A percentile compares a stretch with the other conserved stretches of the same genome.
These are phyloP conservation scores for Apodemus speciosus DNA, from an alignment of 2,113 vertebrate genomes.

Conservation along the genomic window DNA sequence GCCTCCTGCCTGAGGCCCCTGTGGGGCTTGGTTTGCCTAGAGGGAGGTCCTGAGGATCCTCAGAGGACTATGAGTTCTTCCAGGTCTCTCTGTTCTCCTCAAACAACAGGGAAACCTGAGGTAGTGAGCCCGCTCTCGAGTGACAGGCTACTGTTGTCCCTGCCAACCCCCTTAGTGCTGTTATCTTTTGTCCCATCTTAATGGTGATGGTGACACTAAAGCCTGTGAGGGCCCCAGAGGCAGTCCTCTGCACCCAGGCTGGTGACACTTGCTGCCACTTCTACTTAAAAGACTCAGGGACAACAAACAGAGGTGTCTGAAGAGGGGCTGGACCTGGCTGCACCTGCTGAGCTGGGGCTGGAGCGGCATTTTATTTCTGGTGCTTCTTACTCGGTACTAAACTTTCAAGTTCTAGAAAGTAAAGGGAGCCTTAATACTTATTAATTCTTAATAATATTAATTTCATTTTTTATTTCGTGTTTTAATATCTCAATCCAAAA, in stretches of 20 bases:
- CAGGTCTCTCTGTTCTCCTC: not conserved
- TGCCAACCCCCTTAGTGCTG: not conserved
- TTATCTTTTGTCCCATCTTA: not conserved
- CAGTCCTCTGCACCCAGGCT: not conserved
- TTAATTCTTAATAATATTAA: not conserved
- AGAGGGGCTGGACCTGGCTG: not conserved
- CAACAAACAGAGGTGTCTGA: not conserved
- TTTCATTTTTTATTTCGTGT: not conserved
- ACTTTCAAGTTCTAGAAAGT: not conserved
- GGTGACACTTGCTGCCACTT: not conserved
- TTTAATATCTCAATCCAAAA: not conserved
- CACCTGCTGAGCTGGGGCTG: not conserved
- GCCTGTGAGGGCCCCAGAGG: not conserved
- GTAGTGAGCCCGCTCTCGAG: not conserved
- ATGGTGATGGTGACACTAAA: not conserved
- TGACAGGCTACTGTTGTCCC: not conserved
- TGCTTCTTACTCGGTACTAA: not conserved
- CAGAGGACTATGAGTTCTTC: not conserved
- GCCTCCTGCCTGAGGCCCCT: not conserved
- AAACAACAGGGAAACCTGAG: not conserved
- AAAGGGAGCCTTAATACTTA: not conserved
- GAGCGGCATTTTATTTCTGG: not conserved
- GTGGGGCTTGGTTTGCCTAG: not conserved
- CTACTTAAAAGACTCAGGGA: not conserved
- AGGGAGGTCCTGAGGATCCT: not conserved